Conservation (phyloP, 2,888 invertebrate genomes). For the Chrysina gloriosa region DNA sequence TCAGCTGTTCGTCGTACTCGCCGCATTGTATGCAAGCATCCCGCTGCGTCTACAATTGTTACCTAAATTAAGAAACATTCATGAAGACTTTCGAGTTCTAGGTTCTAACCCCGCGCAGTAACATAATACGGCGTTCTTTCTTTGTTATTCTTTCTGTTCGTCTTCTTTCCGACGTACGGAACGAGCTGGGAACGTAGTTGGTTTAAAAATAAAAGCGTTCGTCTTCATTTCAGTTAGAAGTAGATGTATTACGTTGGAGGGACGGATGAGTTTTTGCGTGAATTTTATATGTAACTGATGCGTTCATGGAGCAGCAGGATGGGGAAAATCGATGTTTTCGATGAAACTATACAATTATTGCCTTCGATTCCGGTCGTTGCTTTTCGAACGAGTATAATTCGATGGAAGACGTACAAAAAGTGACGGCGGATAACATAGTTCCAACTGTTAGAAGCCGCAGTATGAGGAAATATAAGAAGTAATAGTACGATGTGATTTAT, state of each 20-base stretch:
- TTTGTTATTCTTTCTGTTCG: not conserved
- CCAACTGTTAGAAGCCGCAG: too few species aligned
- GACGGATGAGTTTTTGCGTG: too few species aligned
- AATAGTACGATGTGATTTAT: too few species aligned
- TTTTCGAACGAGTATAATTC: too few species aligned
- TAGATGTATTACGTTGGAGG: not conserved
- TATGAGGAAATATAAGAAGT: too few species aligned
- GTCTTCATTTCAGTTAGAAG: conserved; percentile 4
- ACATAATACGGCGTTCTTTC: conserved; percentile 18
- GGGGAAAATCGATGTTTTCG: too few species aligned
- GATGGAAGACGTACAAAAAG: too few species aligned
- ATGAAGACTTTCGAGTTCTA: conserved; percentile 33
- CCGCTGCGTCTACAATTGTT: conserved; percentile 48
- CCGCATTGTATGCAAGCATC: conserved; percentile 42
- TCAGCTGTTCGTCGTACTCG: conserved; percentile 34
- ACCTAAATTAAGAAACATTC: conserved; percentile 50
- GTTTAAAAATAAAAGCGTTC: conserved; percentile 6
- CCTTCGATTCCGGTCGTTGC: too few species aligned
- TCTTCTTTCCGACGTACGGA: conserved; percentile 2
- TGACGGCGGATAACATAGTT: too few species aligned
- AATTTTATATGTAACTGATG: too few species aligned
- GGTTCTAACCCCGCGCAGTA: not conserved
- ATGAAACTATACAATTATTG: too few species aligned
- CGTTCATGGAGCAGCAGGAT: too few species aligned
- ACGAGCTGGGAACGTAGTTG: not conserved